A percentile compares a stretch with the other conserved stretches of the same genome.
These are phyloP conservation scores for Agrotis ipsilon DNA, from an alignment of 2,888 invertebrate species.

Conservation along the genomic window DNA sequence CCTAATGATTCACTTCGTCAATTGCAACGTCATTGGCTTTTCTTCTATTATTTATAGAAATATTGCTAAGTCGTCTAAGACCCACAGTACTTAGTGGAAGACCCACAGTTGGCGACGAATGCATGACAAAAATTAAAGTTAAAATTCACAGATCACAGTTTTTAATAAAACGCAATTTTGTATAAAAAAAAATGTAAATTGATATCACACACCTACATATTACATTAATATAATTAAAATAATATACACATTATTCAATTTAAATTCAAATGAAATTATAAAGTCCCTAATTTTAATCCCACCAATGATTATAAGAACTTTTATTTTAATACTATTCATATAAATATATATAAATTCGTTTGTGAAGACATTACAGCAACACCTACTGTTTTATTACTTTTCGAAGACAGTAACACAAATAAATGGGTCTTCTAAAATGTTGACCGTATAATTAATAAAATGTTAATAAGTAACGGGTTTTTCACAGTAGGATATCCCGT, in stretches of 20 bases:
- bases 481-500: conserved; percentile 30
- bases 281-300: conserved; percentile 20
- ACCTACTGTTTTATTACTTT: conserved; percentile 74
- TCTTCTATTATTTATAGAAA: too few species aligned
- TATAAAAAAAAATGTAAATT: background rate
- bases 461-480: conserved; percentile 45
- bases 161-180: background rate
- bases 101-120: too few species aligned
- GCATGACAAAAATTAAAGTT: too few species aligned
- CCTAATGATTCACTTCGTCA: too few species aligned
- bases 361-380: conserved; percentile 62
- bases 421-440: conserved; percentile 47
- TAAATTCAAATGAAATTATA: conserved; percentile 23
- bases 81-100: too few species aligned
- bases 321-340: conserved; percentile 29
- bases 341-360: conserved; percentile 23
- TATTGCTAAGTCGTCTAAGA: too few species aligned
- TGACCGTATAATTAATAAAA: conserved; percentile 59
- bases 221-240: background rate
- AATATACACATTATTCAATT: conserved; percentile 16
- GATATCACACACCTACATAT: background rate
- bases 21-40: too few species aligned
- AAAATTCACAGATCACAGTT: background rate
- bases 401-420: conserved; percentile 47
- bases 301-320: conserved; percentile 10